Conservation (phyloP, 2,888 invertebrate genomes). For the Panzeria rudis region DNA sequence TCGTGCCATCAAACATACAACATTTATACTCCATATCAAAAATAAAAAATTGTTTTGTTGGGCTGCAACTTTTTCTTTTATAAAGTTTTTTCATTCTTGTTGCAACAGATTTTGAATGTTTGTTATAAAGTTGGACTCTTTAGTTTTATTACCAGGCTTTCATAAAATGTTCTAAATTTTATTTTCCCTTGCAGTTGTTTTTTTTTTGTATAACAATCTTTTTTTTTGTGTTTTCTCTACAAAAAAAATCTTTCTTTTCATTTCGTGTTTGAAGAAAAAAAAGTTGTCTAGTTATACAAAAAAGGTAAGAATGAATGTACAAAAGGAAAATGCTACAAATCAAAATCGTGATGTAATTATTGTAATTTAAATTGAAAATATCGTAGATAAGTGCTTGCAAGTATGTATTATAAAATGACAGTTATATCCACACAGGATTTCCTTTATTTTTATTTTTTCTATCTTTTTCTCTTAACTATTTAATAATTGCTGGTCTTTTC, state of each 20-base stretch:
- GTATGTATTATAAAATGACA: conserved; percentile 18
- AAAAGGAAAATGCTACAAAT: conserved; percentile 50
- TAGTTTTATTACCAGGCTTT: conserved; percentile 42
- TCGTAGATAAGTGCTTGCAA: neutral
- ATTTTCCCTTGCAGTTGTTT: conserved; percentile 54
- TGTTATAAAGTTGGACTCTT: conserved; percentile 44
- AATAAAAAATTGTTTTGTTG: conserved; percentile 31
- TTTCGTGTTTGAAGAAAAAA: neutral
- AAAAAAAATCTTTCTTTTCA: neutral
- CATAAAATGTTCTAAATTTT: conserved; percentile 69
- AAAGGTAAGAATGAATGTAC: conserved; percentile 24
- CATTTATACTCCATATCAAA: conserved; percentile 32
- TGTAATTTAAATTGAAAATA: conserved; percentile 52
- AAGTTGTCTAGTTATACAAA: conserved; percentile 5
- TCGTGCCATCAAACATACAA: conserved; percentile 3
- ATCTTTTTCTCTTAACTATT: neutral
- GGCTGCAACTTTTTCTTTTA: conserved; percentile 61
- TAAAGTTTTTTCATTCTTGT: neutral
- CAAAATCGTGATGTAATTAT: conserved; percentile 72
- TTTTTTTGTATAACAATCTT: neutral
- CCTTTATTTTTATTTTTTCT: conserved; percentile 20
- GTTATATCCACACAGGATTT: conserved; percentile 32
- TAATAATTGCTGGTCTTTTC: conserved; percentile 9
- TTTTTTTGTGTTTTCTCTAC: neutral
- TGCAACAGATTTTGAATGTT: conserved; percentile 22